A percentile compares a stretch with the other conserved stretches of the same genome.
Conservation (phyloP, 2,888 invertebrate genomes). For the Uloborus plumipes region DNA sequence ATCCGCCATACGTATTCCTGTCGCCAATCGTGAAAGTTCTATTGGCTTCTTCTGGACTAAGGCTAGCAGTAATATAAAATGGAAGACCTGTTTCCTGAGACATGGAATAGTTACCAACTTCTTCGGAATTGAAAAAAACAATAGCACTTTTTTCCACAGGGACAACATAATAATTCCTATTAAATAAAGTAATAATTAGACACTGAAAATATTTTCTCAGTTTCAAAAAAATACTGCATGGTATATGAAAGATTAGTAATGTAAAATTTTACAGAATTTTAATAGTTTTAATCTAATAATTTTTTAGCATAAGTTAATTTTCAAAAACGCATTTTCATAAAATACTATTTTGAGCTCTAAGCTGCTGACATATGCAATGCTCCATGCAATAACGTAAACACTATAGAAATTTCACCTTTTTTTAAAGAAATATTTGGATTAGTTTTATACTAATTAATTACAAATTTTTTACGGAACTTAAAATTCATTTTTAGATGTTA, state of each 20-base stretch:
- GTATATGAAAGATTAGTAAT: not conserved
- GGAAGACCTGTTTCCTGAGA: conserved; percentile 79
- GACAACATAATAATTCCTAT: conserved; percentile 80
- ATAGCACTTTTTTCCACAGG: conserved; percentile 78
- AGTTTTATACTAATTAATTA: no score
- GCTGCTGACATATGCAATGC: no score
- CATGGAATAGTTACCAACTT: conserved; percentile 78
- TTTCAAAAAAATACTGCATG: not conserved
- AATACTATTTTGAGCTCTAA: no score
- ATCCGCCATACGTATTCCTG: conserved; percentile 80
- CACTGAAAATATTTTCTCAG: not conserved
- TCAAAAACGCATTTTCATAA: no score
- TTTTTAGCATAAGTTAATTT: no score
- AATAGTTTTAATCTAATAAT: no score
- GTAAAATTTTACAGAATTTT: no score
- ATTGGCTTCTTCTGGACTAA: conserved; percentile 78
- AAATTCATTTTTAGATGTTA: no score
- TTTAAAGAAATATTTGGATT: no score
- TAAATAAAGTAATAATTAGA: not conserved
- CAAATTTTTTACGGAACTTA: no score
- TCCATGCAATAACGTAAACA: no score
- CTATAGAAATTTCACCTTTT: no score
- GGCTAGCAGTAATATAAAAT: conserved; percentile 87
- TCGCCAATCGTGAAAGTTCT: conserved; percentile 84
- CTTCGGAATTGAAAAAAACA: conserved; percentile 77